Evolutionary conservation across 1,140 invertebrate species (phyloP), one percentile per base, ranked within the genome.

Genomic region (Rhagoletis zephyria): DNA sequence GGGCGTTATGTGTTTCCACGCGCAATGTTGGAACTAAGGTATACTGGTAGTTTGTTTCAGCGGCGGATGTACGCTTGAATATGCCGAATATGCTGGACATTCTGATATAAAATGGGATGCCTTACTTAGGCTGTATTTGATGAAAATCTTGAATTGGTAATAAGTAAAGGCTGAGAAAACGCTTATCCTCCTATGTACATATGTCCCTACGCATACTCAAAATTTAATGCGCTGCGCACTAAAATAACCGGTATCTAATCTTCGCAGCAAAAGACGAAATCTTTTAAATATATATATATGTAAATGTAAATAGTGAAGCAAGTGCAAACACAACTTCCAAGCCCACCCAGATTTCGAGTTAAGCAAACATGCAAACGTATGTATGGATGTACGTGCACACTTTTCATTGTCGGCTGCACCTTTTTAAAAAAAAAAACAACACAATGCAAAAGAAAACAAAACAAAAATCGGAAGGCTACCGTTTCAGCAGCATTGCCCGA

Each of bases 271-370:
- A 12, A 30, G 45, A 12, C 6, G 70, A 74, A 51, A 81, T 56
- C 64, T 19, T 67, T 67, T 30, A 67, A 51, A 56, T 59, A 10
- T 51, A 56, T 51, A 56, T 30, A 30, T 30, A 30, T 30, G 30
- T 30, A 30, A 81, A 42, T 81, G 74, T 10, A 56, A 81, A 81
- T 42, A 67, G 40, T 67, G 64, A 19, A 67, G 64, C 74, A 51
- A 81, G 51, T 81, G 40, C 42, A 81, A 81, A 51, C 14, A 61
- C 19, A 16, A 19, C 4, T 2, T 42, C 14, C 30, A 30, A 85
- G 85, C 19, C 85, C 85, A 85, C 85, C 85, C 85, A 85, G 60
- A 56, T 85, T 42, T 85, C 42, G 60, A 63, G 12, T 61, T 63
- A 40, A 63, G 60, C 16, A 85, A 85, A 85, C 40, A 85, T 40